Base-by-base conservation (phyloP, 53 echinoderm and acorn worm species). In the Echinarachnius parma region DNA sequence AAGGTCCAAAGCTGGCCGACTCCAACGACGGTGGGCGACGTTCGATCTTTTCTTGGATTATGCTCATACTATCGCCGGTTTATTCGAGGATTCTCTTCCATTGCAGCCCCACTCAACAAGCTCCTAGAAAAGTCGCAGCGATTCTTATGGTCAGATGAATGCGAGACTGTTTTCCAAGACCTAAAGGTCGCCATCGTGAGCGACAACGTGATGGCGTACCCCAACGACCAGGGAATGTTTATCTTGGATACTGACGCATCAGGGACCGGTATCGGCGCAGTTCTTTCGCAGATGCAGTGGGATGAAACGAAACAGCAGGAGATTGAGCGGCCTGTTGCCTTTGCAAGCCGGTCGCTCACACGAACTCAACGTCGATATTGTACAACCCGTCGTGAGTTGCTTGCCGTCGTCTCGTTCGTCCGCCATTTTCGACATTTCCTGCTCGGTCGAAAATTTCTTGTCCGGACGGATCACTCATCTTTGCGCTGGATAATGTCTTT, bases 311-410 rank as follows among this genome's bases (percentile, higher is more conserved):
- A 21, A 4, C 79, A 89, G 35, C 23, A 31, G 13, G 63, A 75
- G 5, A 83, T 78, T 44, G 91, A 91, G 61, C 46, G 83, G 48
- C 79, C 63, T 14, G 60, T 91, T 2, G 62, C 83, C 8, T 91
- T 55, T 53, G 82, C 76, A 3, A 91, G 91, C 35, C 75, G 56
- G 25, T 61, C 79, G 2, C 23, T 90, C 79, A 83, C 61, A 0
- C 62, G 61, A 32, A 54, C 75, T 15, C 81, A 83, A 34, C 21
- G 59, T 10, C 79, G 70, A 55, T 91, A 82, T 45, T 86, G 80
- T 67, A 75, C 76, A 13, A 87, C 87, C 2, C 60, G 77, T 14
- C 61, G 61, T 11, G 84, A 89, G 78, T 35, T 89, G 25, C 33
- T 84, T 11, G 79, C 83, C 5, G 65, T 88, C 5, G 79, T 87